phyloP scores from a whole-genome alignment of 2,113 vertebrate genomes.

The Psittacara wagleri region DNA sequence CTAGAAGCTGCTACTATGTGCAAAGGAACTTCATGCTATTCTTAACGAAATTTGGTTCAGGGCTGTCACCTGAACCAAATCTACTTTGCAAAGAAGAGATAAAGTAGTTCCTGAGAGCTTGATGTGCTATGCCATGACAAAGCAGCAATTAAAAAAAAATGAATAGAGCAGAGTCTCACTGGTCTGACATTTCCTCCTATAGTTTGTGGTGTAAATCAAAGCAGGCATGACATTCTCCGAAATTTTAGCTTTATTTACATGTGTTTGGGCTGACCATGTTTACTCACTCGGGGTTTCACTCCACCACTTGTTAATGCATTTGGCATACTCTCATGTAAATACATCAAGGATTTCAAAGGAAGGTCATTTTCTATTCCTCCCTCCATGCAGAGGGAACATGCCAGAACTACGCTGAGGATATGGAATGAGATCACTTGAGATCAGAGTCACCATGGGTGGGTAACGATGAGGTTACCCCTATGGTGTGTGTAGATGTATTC shows the following conservation, averaged over 20 bases:
- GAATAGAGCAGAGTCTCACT: neutral
- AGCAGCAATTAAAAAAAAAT: neutral
- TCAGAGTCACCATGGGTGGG: conserved; percentile 39
- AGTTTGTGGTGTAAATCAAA: conserved; percentile 18
- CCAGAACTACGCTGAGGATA: conserved; percentile 39
- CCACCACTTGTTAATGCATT: conserved; percentile 51
- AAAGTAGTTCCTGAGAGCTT: neutral
- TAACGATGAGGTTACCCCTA: conserved; percentile 40
- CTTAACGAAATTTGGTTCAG: neutral
- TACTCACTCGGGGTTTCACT: conserved; percentile 43
- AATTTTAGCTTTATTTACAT: conserved; percentile 4
- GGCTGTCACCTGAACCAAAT: neutral
- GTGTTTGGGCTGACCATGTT: conserved; percentile 41
- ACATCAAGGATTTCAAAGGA: conserved; percentile 53
- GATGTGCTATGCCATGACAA: neutral
- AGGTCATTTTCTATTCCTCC: conserved; percentile 6
- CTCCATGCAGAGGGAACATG: neutral
- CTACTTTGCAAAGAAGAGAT: neutral
- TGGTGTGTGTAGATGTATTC: neutral
- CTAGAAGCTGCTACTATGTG: neutral
- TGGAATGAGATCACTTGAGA: conserved; percentile 57
- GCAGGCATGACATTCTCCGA: neutral
- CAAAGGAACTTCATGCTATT: accelerated
- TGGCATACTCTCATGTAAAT: conserved; percentile 45
- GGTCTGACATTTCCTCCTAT: neutral